Evolutionary conservation across 2,888 invertebrate genomes (phyloP), one percentile per base, ranked within the genome.

Genomic region (Arge pagana): DNA sequence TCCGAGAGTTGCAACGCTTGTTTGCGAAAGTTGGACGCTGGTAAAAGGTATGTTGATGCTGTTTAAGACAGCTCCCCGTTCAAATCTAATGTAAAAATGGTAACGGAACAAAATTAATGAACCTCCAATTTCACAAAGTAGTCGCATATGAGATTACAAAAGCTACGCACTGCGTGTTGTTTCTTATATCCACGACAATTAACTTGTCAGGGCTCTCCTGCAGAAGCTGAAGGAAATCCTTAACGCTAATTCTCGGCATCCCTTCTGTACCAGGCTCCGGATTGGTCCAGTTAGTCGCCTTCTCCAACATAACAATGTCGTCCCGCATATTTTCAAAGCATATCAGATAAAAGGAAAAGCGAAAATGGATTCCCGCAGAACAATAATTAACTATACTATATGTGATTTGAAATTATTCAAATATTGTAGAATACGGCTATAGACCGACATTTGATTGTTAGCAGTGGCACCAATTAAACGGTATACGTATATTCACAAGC

Each of bases 31-130:
- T 55, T 86, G 85, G 0, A 93, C 87, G 13, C 88, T 86, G 37
- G 88, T 87, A 77, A 90, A 91, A 3, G 96, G 95, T 68, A 96
- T 87, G 78, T 94, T 96, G 45, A 95, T 84, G 73, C 94, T 93
- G 42, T 86, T 86, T 10, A 85, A 84, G 49, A 96, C 83, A 55
- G 89, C 86, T 49, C 89, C 89, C 63, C 90, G 85, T 54, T 87
- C 85, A 73, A 83, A 96, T 65, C 91, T 91, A 61, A n/a, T n/a
- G n/a, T n/a, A n/a, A n/a, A n/a, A n/a, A n/a, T n/a, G n/a, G n/a
- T n/a, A n/a, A n/a, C n/a, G n/a, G n/a, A n/a, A 4, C 4, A 10
- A 3, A 42, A 42, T 50, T 16, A 56, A 30, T 39, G 28, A 40
- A 41, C 37, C 33, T 50, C 26, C 54, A 67, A 79, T 10, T 26